These are phyloP conservation scores for Brachionus rubens DNA, from an alignment of 1,140 invertebrate species.

Conservation along the genomic window DNA sequence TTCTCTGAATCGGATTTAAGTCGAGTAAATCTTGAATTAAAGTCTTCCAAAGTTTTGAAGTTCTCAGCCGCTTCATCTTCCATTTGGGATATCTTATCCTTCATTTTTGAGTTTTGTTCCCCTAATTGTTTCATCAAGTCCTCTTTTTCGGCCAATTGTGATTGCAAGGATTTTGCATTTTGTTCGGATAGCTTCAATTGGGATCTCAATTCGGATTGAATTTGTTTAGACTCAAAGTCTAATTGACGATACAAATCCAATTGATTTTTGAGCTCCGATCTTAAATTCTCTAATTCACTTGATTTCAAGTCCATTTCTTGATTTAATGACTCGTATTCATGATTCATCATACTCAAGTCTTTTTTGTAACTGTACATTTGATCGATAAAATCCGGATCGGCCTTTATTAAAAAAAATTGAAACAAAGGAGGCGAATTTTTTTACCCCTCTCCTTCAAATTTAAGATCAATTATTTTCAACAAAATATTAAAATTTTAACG, in stretches of 20 bases:
- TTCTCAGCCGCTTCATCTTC: slow-evolving; percentile 11
- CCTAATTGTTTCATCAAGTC: neutral
- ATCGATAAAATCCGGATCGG: neutral
- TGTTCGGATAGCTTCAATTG: slow-evolving; percentile 12
- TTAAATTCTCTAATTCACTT: neutral
- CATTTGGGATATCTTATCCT: neutral
- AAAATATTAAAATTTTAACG: too few relatives aligned
- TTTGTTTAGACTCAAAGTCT: neutral
- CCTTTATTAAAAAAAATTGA: neutral
- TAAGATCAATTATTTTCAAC: too few relatives aligned
- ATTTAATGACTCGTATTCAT: slow-evolving; percentile 6
- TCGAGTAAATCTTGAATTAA: neutral
- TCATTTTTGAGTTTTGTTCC: neutral
- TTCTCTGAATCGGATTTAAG: neutral
- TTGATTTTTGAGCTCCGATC: neutral
- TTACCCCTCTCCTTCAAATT: too few relatives aligned
- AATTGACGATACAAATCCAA: neutral
- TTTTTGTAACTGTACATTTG: slow-evolving; percentile 24
- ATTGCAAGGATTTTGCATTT: neutral
- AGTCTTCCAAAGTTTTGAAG: slow-evolving; percentile 33
- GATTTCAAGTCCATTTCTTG: neutral
- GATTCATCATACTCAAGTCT: slow-evolving; percentile 39
- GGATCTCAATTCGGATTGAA: neutral
- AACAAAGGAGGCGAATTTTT: neutral
- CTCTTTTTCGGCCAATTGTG: neutral